Base-by-base conservation (phyloP, 1,140 invertebrate genomes). In the Drosophila sp. region DNA sequence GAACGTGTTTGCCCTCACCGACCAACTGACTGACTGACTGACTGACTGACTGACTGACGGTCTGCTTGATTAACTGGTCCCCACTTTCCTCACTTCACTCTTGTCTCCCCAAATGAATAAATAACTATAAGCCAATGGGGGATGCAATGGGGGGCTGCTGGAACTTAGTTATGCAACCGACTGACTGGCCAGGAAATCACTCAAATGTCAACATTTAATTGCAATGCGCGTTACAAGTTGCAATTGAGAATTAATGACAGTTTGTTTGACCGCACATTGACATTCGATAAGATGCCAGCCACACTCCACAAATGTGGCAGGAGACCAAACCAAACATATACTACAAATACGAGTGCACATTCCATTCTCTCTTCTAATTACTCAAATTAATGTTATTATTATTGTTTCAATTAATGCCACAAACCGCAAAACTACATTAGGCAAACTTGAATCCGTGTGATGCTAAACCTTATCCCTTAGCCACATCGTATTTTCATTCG, bases 161-260 rank as follows among this genome's bases (percentile, higher is more conserved):
- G 27, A 7, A 40, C 17, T 55, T 27, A 55, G 44, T 72, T 73
- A 76, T 76, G 50, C 54, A 69, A 66, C 70, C 29, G 55, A 29
- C 33, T 38, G 70, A 25, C 8, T 10, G 44, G 8, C 23, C 7
- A 27, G 23, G 23, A 50, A 50, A 50, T 50, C 74, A 56, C 67
- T 66, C 69, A 64, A 84, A 86, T 80, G 73, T 61, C 74, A 57
- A 69, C 83, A 87, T 76, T 87, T 82, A 82, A 87, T 87, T 86
- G 72, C 60, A 38, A 56, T 47, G 11, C 56, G 66, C 81, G 56
- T 64, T 80, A 77, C 77, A 85, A 80, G 63, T 64, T 58, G 56
- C 41, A 76, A 83, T 82, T 69, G 72, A 70, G 74, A 76, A 82
- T 87, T 86, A 87, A 87, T 87, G 74, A 71, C 77, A 70, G 62